These are phyloP conservation scores for Macroglossus sobrinus DNA, from an alignment of 2,113 vertebrate genomes.

Conservation along the genomic window DNA sequence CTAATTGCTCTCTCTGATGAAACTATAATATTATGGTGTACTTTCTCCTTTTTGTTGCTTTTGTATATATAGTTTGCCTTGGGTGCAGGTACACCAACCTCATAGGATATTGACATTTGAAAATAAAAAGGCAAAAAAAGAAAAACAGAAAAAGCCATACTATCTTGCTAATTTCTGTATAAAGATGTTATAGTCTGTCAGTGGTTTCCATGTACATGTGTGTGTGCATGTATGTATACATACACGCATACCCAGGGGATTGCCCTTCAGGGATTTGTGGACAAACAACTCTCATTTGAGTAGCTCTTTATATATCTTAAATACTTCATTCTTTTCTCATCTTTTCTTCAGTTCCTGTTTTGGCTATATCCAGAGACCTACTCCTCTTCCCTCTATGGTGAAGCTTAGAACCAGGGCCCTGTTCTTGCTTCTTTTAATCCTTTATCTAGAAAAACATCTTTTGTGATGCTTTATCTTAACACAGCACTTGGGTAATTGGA, in stretches of 20 bases:
- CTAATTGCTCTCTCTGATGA: background rate
- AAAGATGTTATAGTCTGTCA: background rate
- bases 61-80: background rate
- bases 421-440: background rate
- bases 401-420: fast-evolving
- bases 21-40: fast-evolving
- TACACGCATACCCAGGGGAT: background rate
- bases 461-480: background rate
- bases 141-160: no score
- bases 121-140: background rate
- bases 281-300: background rate
- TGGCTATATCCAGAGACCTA: background rate
- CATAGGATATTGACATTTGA: background rate
- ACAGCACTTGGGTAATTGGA: background rate
- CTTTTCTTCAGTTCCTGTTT: background rate
- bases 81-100: background rate
- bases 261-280: background rate
- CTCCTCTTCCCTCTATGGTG: background rate
- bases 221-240: no score
- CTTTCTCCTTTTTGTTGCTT: background rate
- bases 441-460: background rate
- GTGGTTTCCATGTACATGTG: fast-evolving
- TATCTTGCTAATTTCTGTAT: background rate
- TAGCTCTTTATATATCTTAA: background rate
- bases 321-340: background rate